Percentiles rank a stretch among this genome's conserved stretches.
These are phyloP conservation scores for Drosophila carrolli DNA, from an alignment of 1,140 invertebrate genomes.

Conservation along the genomic window DNA sequence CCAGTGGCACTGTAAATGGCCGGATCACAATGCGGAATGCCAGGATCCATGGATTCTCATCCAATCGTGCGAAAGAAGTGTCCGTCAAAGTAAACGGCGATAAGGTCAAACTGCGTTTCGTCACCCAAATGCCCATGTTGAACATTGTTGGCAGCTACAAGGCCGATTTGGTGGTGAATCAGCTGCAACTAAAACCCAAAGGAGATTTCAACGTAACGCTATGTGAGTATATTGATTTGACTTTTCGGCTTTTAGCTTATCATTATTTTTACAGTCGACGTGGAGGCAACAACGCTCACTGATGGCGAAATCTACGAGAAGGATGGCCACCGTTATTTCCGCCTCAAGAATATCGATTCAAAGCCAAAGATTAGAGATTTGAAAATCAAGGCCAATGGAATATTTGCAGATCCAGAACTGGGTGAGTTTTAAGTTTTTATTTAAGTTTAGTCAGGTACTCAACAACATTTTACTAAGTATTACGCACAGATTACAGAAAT, in stretches of 20 bases:
- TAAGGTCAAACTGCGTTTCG: constrained; percentile 51
- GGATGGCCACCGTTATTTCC: constrained; percentile 62
- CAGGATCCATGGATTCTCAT: constrained; percentile 60
- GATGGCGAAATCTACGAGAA: constrained; percentile 66
- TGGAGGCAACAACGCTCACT: constrained; percentile 47
- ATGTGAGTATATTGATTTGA: constrained; percentile 43
- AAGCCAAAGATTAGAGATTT: constrained; percentile 69
- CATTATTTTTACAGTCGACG: constrained; percentile 51
- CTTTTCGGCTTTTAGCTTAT: neutral
- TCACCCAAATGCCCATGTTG: constrained; percentile 55
- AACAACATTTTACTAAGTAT: too few species aligned
- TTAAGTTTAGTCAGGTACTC: too few species aligned
- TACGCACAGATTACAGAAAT: too few species aligned
- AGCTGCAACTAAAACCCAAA: constrained; percentile 71
- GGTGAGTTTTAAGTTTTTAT: constrained; percentile 49
- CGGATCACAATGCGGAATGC: constrained; percentile 64
- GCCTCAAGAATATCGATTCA: constrained; percentile 55
- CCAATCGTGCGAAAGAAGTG: constrained; percentile 44
- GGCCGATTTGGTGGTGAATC: constrained; percentile 73
- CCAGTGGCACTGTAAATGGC: constrained; percentile 56
- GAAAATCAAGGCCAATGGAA: constrained; percentile 71
- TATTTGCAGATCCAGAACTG: constrained; percentile 78
- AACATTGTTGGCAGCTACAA: constrained; percentile 75
- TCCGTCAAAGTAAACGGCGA: constrained; percentile 42
- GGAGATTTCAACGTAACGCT: constrained; percentile 79